A percentile compares a stretch with the other conserved stretches of the same genome.
Conservation (phyloP, 2,113 vertebrate species). For the Eleginops maclovinus region DNA sequence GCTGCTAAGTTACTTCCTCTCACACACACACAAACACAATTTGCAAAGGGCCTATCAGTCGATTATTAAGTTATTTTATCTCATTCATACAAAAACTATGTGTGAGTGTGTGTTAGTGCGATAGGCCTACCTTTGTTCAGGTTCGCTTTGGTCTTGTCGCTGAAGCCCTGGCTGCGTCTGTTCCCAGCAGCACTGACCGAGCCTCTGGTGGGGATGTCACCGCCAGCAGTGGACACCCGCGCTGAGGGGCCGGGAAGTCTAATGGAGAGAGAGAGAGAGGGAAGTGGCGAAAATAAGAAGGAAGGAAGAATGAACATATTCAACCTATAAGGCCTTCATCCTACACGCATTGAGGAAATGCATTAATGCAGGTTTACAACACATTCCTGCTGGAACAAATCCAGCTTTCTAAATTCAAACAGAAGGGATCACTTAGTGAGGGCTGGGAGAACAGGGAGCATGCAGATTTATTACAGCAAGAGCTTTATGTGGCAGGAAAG, state of each 20-base stretch:
- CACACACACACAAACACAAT: background rate
- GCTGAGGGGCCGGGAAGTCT: conserved; percentile 94
- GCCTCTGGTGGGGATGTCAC: conserved; percentile 87
- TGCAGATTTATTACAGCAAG: background rate
- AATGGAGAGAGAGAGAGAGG: conserved; percentile 57
- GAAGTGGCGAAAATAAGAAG: background rate
- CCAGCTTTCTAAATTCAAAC: background rate
- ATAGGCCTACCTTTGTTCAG: conserved; percentile 89
- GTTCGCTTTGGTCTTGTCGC: conserved; percentile 92
- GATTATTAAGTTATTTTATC: background rate
- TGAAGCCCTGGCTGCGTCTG: conserved; percentile 96
- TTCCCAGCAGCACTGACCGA: conserved; percentile 87
- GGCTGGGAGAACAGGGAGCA: background rate
- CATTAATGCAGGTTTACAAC: background rate
- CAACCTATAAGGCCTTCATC: background rate
- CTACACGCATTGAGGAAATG: background rate
- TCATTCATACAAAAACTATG: background rate
- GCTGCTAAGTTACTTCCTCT: background rate
- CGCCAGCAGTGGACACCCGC: conserved; percentile 90
- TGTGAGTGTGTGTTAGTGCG: background rate
- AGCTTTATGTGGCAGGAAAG: background rate
- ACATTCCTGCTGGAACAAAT: background rate
- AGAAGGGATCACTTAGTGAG: background rate
- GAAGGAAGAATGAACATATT: background rate
- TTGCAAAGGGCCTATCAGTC: background rate